Percentiles rank a stretch among this genome's conserved stretches.
Conservation (phyloP, 92 coral and sea anemone species). For the Heteractis magnifica region DNA sequence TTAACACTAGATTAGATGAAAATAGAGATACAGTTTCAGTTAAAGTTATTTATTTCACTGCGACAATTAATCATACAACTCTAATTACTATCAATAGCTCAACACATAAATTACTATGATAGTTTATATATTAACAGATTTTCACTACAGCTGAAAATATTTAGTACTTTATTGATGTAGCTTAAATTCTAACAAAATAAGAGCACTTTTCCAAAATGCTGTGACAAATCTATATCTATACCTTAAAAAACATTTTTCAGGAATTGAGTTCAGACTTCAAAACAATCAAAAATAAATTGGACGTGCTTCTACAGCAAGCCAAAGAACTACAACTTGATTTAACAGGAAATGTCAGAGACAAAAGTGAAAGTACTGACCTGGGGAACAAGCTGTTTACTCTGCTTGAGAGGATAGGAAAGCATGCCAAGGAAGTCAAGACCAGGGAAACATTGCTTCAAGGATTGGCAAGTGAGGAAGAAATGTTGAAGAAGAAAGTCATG, state of each 20-base stretch:
- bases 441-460: slow-evolving; percentile 72
- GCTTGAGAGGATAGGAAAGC: slow-evolving; percentile 26
- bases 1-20: too few species aligned
- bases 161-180: not conserved
- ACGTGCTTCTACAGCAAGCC: slow-evolving; percentile 30
- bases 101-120: too few species aligned
- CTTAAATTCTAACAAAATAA: not conserved
- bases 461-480: slow-evolving; percentile 56
- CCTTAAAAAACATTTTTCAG: not conserved
- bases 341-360: slow-evolving; percentile 5
- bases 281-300: slow-evolving; percentile 36
- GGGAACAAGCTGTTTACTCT: slow-evolving; percentile 40
- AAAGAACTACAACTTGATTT: not conserved
- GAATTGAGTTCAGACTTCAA: slow-evolving; percentile 47
- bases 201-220: too few species aligned
- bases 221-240: not conserved
- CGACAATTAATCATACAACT: too few species aligned
- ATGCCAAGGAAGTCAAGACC: slow-evolving; percentile 59
- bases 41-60: too few species aligned
- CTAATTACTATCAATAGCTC: too few species aligned
- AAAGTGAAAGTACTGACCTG: slow-evolving; percentile 42
- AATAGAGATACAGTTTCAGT: too few species aligned
- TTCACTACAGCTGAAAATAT: too few species aligned
- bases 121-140: too few species aligned
- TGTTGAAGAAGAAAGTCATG: slow-evolving; percentile 49